Evolutionary conservation across 1,140 invertebrate genomes (phyloP), one percentile per base, ranked within the genome.

Genomic region (Drosophila aff.): DNA sequence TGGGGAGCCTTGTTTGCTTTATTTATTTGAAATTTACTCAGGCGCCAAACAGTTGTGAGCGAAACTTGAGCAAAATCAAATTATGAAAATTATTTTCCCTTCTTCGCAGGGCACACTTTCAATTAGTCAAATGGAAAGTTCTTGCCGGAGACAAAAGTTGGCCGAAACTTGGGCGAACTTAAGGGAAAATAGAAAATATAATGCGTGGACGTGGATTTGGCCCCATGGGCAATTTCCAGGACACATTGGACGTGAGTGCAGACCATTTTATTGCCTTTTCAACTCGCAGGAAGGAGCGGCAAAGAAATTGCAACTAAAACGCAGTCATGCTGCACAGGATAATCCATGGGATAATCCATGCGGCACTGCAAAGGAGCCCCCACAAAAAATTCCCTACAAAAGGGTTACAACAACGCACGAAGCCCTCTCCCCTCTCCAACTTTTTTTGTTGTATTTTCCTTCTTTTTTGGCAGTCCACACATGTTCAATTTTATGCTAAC

Each of bases 401-500:
- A 49, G 75, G 71, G 80, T 31, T 11, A 11, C 33, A 26, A 40
- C 57, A 68, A 52, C 46, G 41, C 81, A 81, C 71, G 69, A 69
- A 66, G 47, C 47, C n/a, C 13, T 21, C 31, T 10, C 28, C 23
- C 13, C 15, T n/a, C 10, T 13, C 4, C 36, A 16, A 38, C 2
- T 61, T 46, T 49, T 33, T n/a, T 36, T 33, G 11, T n/a, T 36
- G 8, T 50, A 38, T 50, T 31, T 31, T 31, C 9, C 7, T 21
- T 18, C 5, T 23, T 55, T 67, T 43, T 33, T 31, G 41, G 23
- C 23, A 44, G 57, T 65, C 50, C 65, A 76, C 71, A 82, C 75
- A 82, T 82, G 81, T 82, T 82, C 69, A 84, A 79, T 90, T 90
- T 81, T 79, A 76, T 84, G 84, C 81, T 65, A 89, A 90, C 85